These are phyloP conservation scores for Cheilosia grossa DNA, from an alignment of 2,888 invertebrate species.

Conservation along the genomic window DNA sequence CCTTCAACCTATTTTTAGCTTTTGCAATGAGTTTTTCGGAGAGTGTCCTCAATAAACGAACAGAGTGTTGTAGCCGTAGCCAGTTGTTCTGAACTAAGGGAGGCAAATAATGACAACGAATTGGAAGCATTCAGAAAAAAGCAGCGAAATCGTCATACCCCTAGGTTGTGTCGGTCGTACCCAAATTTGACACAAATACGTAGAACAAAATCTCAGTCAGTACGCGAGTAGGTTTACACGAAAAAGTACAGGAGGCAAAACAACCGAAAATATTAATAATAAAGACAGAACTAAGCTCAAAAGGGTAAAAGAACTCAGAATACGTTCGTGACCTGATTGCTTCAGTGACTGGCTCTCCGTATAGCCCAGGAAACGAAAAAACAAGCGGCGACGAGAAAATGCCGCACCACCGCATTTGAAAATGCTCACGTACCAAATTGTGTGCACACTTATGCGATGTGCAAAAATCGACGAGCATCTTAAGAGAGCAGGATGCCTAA, in stretches of 20 bases:
- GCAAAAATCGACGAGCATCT: conserved; percentile 58
- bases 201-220: not conserved
- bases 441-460: conserved; percentile 51
- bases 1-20: conserved; percentile 58
- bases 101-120: conserved; percentile 50
- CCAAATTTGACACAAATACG: conserved; percentile 3
- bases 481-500: conserved; percentile 40
- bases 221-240: conserved; percentile 1
- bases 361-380: conserved; percentile 45
- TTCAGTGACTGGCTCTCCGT: conserved; percentile 39
- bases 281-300: conserved; percentile 44
- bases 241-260: conserved; percentile 29
- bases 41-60: conserved; percentile 42
- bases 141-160: conserved; percentile 52
- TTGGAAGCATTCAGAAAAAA: conserved; percentile 30
- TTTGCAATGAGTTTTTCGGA: conserved; percentile 38
- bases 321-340: conserved; percentile 69
- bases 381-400: conserved; percentile 48
- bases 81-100: conserved; percentile 4
- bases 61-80: conserved; percentile 22
- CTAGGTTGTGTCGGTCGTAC: not conserved
- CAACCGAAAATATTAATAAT: not conserved
- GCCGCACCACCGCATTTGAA: conserved; percentile 58
- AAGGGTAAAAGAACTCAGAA: conserved; percentile 61
- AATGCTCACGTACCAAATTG: conserved; percentile 68